Percentiles rank a stretch among this genome's conserved stretches.
Evolutionary conservation across 2,113 vertebrate species (phyloP).

Genomic region (Ascaphus truei): DNA sequence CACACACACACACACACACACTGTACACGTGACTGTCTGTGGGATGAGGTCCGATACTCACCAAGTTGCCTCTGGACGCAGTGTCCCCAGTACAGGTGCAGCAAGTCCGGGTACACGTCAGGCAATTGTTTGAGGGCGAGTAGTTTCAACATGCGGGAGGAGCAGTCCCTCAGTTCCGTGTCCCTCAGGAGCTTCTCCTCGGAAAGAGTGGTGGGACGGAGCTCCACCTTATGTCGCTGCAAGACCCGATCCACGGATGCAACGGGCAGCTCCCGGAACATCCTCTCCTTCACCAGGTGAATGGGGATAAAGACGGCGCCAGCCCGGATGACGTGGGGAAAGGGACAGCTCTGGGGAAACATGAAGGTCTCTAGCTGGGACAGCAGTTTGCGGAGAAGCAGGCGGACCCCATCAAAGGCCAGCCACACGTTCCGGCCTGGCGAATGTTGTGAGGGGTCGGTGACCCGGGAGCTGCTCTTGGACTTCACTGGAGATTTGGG

Average conservation of each 20-base stretch:
- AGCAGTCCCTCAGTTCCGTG: constrained; percentile 74
- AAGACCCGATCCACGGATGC: constrained; percentile 80
- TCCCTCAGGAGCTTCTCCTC: constrained; percentile 86
- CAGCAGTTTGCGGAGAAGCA: constrained; percentile 61
- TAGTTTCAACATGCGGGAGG: constrained; percentile 84
- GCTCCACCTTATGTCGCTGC: constrained; percentile 85
- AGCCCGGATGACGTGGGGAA: constrained; percentile 82
- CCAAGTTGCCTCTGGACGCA: constrained; percentile 76
- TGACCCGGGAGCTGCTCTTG: constrained; percentile 51
- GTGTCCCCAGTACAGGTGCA: constrained; percentile 79
- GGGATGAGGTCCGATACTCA: no score
- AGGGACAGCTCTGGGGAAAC: constrained; percentile 71
- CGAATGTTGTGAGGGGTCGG: constrained; percentile 39
- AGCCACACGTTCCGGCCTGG: constrained; percentile 72
- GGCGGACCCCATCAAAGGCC: constrained; percentile 57
- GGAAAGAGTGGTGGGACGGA: constrained; percentile 87
- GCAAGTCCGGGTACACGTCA: constrained; percentile 67
- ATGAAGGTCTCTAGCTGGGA: constrained; percentile 70
- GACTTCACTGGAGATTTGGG: constrained; percentile 48
- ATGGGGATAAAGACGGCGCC: constrained; percentile 89
- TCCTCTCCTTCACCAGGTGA: constrained; percentile 85
- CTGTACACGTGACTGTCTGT: no score
- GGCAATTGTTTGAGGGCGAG: constrained; percentile 88
- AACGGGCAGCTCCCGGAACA: constrained; percentile 80
- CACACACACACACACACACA: no score